Base-by-base conservation (phyloP, 2,113 vertebrate genomes). In the Arothron firmamentum region DNA sequence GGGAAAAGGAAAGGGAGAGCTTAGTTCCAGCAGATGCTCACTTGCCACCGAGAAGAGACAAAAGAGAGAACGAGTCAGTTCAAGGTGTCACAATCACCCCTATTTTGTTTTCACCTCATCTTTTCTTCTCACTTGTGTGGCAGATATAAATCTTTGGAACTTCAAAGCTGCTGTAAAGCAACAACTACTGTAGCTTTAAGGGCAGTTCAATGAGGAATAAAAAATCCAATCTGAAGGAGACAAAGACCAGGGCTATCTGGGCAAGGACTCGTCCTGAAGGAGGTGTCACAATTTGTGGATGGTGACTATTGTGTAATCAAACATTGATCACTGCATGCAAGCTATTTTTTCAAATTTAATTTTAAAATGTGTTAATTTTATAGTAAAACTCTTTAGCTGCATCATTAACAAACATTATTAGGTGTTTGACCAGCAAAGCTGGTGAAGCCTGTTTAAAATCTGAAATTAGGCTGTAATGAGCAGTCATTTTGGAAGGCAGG, bases 21-120 rank as follows among this genome's bases (percentile, higher is more conserved):
- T 52, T 45, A 17, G 46, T 62, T 42, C 70, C 66, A 72, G 75
- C 78, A 84, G 76, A 84, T 75, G 76, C 65, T 68, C 77, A 62
- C 75, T 74, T 67, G 68, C 65, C 50, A 69, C 56, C 0, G 31
- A 56, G 62, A 65, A 20, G 55, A 85, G 46, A 76, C 64, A 76
- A 77, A 80, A 64, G 68, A 53, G 46, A 34, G 56, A 65, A 62
- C 72, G 47, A 43, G 51, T 47, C 59, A 71, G 59, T 49, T 71
- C 28, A 41, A 28, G 54, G 57, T 57, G 23, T 38, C 48, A 0
- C 41, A 57, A 70, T 65, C 54, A 13, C 43, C 56, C 50, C 41
- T 63, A 54, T 64, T 65, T 43, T 59, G 59, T 65, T 59, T 59
- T 54, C 56, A 10, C 59, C 38, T 74, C 59, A 46, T 72, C 52